A percentile compares a stretch with the other conserved stretches of the same genome.
phyloP scores from a whole-genome alignment of 2,113 vertebrate species.

The Bubo scandiacus region DNA sequence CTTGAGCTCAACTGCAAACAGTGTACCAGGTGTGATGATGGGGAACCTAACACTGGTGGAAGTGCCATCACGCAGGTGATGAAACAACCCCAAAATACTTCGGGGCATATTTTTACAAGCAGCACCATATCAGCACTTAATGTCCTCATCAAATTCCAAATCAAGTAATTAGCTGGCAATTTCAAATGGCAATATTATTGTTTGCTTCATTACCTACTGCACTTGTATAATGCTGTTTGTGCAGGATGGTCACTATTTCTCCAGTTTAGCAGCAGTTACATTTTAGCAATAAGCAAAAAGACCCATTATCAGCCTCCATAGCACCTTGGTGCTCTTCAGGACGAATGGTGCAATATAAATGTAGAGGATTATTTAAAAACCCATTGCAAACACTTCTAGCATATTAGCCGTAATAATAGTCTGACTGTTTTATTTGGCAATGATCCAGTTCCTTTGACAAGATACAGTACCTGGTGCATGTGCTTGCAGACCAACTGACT shows the following conservation, averaged over 20 bases:
- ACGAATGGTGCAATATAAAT: slow-evolving; percentile 20
- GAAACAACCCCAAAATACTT: background rate
- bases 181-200: slow-evolving; percentile 38
- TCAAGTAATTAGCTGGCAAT: slow-evolving; percentile 35
- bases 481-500: background rate
- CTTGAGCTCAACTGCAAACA: background rate
- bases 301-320: slow-evolving; percentile 6
- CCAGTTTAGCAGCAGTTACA: background rate
- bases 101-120: background rate
- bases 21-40: fast-evolving
- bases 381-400: slow-evolving; percentile 35
- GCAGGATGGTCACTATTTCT: slow-evolving; percentile 14
- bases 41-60: background rate
- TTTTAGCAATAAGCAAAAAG: background rate
- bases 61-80: background rate
- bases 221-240: background rate
- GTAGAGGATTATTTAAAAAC: slow-evolving; percentile 57
- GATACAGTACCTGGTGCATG: background rate
- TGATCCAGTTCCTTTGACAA: background rate
- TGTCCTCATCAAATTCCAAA: slow-evolving; percentile 35
- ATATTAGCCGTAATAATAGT: slow-evolving; percentile 30
- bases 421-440: slow-evolving; percentile 48
- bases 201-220: slow-evolving; percentile 37
- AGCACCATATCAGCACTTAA: background rate
- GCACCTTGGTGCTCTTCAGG: slow-evolving; percentile 1